Base-by-base conservation (phyloP, 2,113 vertebrate genomes). In the Scopus umbretta region DNA sequence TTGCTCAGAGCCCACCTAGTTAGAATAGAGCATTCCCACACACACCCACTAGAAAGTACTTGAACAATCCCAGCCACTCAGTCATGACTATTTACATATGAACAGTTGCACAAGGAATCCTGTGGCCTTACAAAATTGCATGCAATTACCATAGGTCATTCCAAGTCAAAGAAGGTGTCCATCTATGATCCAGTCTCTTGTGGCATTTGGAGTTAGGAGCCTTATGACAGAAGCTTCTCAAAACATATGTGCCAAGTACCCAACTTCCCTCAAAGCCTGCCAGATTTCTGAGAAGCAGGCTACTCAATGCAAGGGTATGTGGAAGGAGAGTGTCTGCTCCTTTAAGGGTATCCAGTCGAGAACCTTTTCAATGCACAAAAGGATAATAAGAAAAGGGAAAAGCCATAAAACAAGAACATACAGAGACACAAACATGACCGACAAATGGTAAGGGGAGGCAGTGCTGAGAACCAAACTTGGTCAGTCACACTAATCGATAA, bases 1-100 rank as follows among this genome's bases (percentile, higher is more conserved):
- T 47, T 92, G 91, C 87, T 96, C 91, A 81, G 83, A 55, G n/a
- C 66, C 87, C 94, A 94, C 73, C 91, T 56, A 91, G 80, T 61
- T 55, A 96, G 92, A 87, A 94, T 72, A 96, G 90, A 73, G 62
- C 65, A 61, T 53, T 58, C 73, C 55, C 73, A 55, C 80, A 47
- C 43, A 50, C 86, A 58, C 40, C 40, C 89, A 58, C 67, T 78
- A 93, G 80, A 61, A 86, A 42, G 45, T 65, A 93, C 43, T 40
- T 61, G 11, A 81, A 82, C 45, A 78, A 96, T 90, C 67, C 58
- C 71, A 88, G 85, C 71, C 75, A 70, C 86, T 92, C 88, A 50
- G 30, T 82, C 81, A 63, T 61, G 42, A 45, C 76, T 59, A 94
- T 89, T 90, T 80, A 90, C 83, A 91, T 75, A 90, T 72, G 74